These are phyloP conservation scores for Podargus strigoides DNA, from an alignment of 2,797 vertebrate genomes.

Conservation along the genomic window DNA sequence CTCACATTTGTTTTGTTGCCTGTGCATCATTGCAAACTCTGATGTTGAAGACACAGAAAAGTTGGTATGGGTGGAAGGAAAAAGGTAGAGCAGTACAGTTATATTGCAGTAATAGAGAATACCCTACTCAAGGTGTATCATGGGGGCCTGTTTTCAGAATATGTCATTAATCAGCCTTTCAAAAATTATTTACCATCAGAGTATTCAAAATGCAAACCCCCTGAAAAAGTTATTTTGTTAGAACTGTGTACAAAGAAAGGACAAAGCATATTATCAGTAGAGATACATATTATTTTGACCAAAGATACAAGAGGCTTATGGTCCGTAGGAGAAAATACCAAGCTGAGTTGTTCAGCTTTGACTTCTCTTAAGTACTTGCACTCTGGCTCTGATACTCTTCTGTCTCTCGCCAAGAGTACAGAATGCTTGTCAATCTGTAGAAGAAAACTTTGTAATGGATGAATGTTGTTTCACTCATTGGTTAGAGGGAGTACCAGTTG, in stretches of 20 bases:
- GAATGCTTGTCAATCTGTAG: not conserved
- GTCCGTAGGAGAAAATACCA: not conserved
- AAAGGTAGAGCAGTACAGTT: not conserved
- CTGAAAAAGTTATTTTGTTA: not conserved
- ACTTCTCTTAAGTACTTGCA: not conserved
- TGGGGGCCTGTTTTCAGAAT: not conserved
- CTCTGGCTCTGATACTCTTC: not conserved
- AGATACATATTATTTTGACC: not conserved
- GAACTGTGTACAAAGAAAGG: not conserved
- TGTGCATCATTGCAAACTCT: not conserved
- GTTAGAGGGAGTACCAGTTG: not conserved
- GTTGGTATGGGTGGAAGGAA: not conserved
- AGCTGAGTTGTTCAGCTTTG: not conserved
- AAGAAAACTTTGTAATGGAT: not conserved
- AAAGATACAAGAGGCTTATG: not conserved
- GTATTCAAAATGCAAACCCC: not conserved
- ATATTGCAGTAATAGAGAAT: not conserved
- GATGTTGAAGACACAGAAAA: not conserved
- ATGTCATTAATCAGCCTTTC: not conserved
- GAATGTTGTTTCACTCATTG: not conserved
- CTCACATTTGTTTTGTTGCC: not conserved
- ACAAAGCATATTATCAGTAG: not conserved
- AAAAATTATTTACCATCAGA: not conserved
- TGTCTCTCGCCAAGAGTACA: not conserved
- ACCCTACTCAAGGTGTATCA: not conserved